Base-by-base conservation (phyloP, 2,113 vertebrate genomes). In the Periophthalmus modestus region DNA sequence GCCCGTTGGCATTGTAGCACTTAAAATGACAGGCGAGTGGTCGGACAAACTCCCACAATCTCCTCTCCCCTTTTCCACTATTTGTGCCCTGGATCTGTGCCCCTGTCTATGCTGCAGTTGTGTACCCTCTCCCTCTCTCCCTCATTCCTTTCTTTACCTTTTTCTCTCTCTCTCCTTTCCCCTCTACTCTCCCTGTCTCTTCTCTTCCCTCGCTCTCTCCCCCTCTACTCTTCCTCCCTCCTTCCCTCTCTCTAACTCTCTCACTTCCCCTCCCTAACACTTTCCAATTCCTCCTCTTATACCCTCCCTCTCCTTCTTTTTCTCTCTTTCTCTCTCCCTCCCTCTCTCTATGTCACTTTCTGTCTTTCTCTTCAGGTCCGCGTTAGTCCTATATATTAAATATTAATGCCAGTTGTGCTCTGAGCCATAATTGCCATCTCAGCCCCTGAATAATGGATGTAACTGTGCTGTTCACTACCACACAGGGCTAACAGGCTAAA, bases 371-470 rank as follows among this genome's bases (percentile, higher is more conserved):
- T 63, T 79, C 85, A 84, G 86, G 85, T 82, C 85, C 88, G 85
- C 86, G 87, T 85, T 88, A 85, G 90, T 47, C 82, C 81, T 86
- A 78, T 88, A 89, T 88, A 91, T 91, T 88, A 91, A 91, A 91
- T 91, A 91, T 91, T 90, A 89, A 91, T 91, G 82, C 84, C 84
- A 90, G 89, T 89, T 89, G 88, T 91, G 86, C 90, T 87, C 87
- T 83, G 85, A 91, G 89, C 89, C 87, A 86, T 90, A 91, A 91
- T 91, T 91, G 90, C 86, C 90, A 88, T 89, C 90, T 90, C 88
- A 83, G 88, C 86, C 84, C 79, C 86, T 91, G 89, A 91, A 91
- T 91, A 91, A 91, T 91, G 88, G 85, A 91, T 91, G 86, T 72
- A 80, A 82, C 79, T 82, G 83, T 85, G 85, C 80, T 52, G 74